phyloP scores from a whole-genome alignment of 2,113 vertebrate species.

The Carollia perspicillata region DNA sequence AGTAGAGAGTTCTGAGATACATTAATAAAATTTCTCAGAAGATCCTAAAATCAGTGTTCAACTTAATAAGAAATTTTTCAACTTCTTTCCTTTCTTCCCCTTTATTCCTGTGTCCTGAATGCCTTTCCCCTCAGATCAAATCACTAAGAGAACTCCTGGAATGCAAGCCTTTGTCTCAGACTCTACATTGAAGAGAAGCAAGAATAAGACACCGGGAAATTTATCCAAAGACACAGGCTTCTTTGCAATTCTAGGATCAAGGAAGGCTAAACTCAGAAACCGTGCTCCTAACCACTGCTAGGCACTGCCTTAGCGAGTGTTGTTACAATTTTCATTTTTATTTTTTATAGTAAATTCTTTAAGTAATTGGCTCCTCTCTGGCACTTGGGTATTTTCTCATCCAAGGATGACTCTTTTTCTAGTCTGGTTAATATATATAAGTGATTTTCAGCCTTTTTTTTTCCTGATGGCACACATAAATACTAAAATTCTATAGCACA shows the following conservation, averaged over 20 bases:
- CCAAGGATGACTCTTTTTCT: neutral
- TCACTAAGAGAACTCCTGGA: neutral
- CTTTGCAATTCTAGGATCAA: neutral
- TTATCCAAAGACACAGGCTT: neutral
- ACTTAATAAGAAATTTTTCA: neutral
- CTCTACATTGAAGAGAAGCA: neutral
- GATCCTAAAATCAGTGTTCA: neutral
- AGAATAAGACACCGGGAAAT: neutral
- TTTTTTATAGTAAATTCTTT: neutral
- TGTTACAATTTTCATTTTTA: neutral
- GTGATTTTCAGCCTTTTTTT: neutral
- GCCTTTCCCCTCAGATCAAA: neutral
- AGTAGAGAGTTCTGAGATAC: neutral
- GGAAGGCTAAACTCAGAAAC: neutral
- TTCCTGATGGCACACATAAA: neutral
- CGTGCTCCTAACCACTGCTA: neutral
- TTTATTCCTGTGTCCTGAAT: neutral
- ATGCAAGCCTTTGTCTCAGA: neutral
- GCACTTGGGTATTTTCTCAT: neutral
- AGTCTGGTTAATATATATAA: neutral
- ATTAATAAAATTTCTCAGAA: neutral
- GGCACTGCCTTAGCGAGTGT: neutral
- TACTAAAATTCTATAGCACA: too few relatives aligned
- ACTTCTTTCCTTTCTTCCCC: neutral
- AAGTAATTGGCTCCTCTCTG: neutral